A percentile compares a stretch with the other conserved stretches of the same genome.
phyloP scores from a whole-genome alignment of 2,888 invertebrate species.

The Philopedon plagiatum region DNA sequence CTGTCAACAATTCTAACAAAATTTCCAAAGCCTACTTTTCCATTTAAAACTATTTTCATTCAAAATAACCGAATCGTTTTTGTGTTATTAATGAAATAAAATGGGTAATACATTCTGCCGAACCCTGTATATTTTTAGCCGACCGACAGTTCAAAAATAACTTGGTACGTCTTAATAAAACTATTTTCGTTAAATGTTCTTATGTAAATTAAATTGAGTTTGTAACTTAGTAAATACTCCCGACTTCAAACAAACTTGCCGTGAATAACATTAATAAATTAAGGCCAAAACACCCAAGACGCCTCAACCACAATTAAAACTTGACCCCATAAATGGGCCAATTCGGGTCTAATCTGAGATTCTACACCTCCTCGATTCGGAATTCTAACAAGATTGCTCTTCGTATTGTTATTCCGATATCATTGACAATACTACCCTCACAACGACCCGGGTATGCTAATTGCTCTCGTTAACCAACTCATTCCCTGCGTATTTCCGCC shows the following conservation, averaged over 20 bases:
- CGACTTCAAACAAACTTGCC: background rate
- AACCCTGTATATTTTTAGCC: no score
- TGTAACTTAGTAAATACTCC: background rate
- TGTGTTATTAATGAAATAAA: no score
- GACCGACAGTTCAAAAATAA: no score
- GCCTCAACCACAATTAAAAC: conserved; percentile 21
- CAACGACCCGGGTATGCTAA: conserved; percentile 38
- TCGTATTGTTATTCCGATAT: conserved; percentile 43
- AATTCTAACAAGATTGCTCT: conserved; percentile 33
- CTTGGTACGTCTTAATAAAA: no score
- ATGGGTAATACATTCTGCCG: no score
- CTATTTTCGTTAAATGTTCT: no score
- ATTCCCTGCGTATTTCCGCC: conserved; percentile 26
- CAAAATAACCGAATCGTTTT: no score
- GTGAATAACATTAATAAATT: conserved; percentile 9
- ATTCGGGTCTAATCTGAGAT: conserved; percentile 30
- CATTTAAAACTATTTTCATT: no score
- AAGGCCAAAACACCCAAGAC: background rate
- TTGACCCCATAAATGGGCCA: conserved; percentile 33
- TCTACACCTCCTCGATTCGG: conserved; percentile 34
- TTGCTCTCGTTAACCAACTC: conserved; percentile 37
- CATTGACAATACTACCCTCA: conserved; percentile 32
- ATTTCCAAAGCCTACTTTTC: no score
- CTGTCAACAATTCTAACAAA: no score
- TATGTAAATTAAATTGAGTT: background rate